These are phyloP conservation scores for Psococerastis gibbosa DNA, from an alignment of 2,888 invertebrate genomes.

Conservation along the genomic window DNA sequence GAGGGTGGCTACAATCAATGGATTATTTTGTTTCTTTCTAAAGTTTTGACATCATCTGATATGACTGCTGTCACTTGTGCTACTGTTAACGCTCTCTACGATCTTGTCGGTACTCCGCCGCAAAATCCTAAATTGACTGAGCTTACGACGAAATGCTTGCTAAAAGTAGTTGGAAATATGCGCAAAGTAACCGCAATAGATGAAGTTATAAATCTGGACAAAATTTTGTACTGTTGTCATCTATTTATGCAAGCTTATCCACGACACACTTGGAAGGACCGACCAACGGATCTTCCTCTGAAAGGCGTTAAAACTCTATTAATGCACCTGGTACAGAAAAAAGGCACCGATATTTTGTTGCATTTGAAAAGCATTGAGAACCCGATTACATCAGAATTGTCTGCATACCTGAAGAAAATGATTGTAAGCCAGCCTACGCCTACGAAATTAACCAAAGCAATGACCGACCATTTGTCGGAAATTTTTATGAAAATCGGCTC, in stretches of 20 bases:
- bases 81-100: neutral
- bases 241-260: slow-evolving; percentile 42
- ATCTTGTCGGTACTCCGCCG: slow-evolving; percentile 3
- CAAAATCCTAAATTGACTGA: slow-evolving; percentile 5
- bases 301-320: slow-evolving; percentile 83
- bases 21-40: neutral
- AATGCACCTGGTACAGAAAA: slow-evolving; percentile 76
- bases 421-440: slow-evolving; percentile 37
- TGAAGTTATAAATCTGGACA: slow-evolving; percentile 4
- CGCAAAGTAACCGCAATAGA: slow-evolving; percentile 5
- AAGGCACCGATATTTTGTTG: slow-evolving; percentile 61
- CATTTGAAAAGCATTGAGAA: slow-evolving; percentile 60
- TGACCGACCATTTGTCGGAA: slow-evolving; percentile 71
- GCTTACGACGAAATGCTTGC: neutral
- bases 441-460: slow-evolving; percentile 44
- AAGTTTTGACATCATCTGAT: neutral
- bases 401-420: slow-evolving; percentile 64
- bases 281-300: slow-evolving; percentile 67
- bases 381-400: slow-evolving; percentile 67
- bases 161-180: slow-evolving; percentile 7
- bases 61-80: slow-evolving; percentile 1
- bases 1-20: slow-evolving; percentile 5
- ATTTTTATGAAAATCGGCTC: slow-evolving; percentile 83
- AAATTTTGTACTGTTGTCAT: neutral
- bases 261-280: slow-evolving; percentile 68